A percentile compares a stretch with the other conserved stretches of the same genome.
These are phyloP conservation scores for Psococerastis gibbosa DNA, from an alignment of 2,888 invertebrate genomes.

Conservation along the genomic window DNA sequence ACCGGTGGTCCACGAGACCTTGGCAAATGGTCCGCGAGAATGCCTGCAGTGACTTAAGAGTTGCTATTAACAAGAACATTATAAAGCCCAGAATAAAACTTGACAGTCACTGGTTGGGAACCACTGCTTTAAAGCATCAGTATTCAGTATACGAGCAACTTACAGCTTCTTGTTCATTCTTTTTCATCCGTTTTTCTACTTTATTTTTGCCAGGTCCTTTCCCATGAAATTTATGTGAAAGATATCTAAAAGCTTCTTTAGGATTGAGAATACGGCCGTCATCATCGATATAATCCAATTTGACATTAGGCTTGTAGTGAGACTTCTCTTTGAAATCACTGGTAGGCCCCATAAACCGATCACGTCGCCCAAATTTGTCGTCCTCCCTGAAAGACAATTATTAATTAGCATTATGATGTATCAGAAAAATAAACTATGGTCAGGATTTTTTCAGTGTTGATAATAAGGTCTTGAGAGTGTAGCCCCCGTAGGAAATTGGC, in stretches of 20 bases:
- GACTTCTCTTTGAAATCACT: constrained; percentile 85
- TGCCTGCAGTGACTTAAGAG: constrained; percentile 9
- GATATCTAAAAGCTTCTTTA: constrained; percentile 86
- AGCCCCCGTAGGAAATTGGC: too few relatives aligned
- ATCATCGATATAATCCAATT: constrained; percentile 94
- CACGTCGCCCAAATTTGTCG: constrained; percentile 52
- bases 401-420: constrained; percentile 13
- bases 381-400: constrained; percentile 44
- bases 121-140: background rate
- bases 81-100: constrained; percentile 4
- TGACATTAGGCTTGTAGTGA: constrained; percentile 79
- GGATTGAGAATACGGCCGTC: constrained; percentile 78
- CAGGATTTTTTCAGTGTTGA: background rate
- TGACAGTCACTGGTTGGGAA: too few relatives aligned
- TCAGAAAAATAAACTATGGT: background rate
- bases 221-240: constrained; percentile 97
- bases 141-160: constrained; percentile 20
- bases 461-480: too few relatives aligned
- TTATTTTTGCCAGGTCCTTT: constrained; percentile 99
- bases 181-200: constrained; percentile 86
- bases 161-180: constrained; percentile 80
- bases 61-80: constrained; percentile 7
- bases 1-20: too few relatives aligned
- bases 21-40: background rate
- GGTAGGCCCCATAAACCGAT: constrained; percentile 62